Evolutionary conservation across 2,113 vertebrate species (phyloP), one percentile per base, ranked within the genome.

Genomic region (Anarrhichthys ocellatus): DNA sequence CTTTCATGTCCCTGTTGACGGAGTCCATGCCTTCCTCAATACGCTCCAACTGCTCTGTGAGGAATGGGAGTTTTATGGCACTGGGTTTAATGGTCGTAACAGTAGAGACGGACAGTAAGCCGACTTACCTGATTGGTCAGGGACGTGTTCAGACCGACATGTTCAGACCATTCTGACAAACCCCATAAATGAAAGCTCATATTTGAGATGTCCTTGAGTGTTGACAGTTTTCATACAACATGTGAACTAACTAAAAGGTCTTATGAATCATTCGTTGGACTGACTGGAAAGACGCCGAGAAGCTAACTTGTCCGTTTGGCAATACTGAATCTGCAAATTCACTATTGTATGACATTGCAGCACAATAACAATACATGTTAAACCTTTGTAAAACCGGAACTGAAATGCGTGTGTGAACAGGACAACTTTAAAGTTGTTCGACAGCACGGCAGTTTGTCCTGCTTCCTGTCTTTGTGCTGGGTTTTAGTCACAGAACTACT

Each of bases 1-100:
- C 91, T 0, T 78, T 80, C 91, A 92, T 92, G 86, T 92, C 87
- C 59, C 90, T 88, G 88, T 90, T 90, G 87, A 92, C 69, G 87
- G 90, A 68, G 78, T 92, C 91, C 91, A 92, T 91, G 24, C 90
- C 91, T 13, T 89, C 90, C 75, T 92, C 91, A 8, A 90, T 74
- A 0, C 80, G 87, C 87, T 92, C 91, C 90, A 92, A 4, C 88
- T 92, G 91, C 78, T 92, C 88, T 91, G 90, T 84, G 15, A 83
- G 80, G 81, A 73, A 89, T 81, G 24, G 27, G 24, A 46, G 74
- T 18, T 77, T 66, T 4, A 68, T 3, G 48, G 50, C n/a, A 77
- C 34, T 1, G 36, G 46, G 38, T 54, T 65, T 81, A 1, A 81
- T 6, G 48, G 56, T 8, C 2, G 68, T 6, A 40, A 34, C 15